Base-by-base conservation (phyloP, 2,113 vertebrate genomes). In the Pluvianellus socialis region DNA sequence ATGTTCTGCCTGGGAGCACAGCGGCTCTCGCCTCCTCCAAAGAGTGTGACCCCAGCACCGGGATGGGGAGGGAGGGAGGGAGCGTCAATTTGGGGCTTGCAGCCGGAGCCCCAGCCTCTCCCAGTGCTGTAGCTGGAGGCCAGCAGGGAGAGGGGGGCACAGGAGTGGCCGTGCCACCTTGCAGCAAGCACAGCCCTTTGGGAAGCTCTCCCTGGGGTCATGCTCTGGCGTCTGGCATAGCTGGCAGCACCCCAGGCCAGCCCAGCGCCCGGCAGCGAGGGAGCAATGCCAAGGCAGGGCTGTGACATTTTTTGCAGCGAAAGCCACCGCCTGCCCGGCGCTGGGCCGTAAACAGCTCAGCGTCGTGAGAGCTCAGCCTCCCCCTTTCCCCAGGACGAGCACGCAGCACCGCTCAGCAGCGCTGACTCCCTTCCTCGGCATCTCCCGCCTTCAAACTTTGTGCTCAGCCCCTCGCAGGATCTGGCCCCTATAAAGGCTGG, bases 151-250 rank as follows among this genome's bases (percentile, higher is more conserved):
- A 11, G 7, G 7, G 42, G 42, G n/a, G 13, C 74, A 56, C 5
- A 0, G 70, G 70, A 32, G 19, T 6, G 8, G 72, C 44, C 0
- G 8, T 33, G 93, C 42, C 12, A 2, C 65, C 73, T 61, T 45
- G 27, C 81, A 62, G 77, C 77, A 19, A 49, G 65, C 50, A 10
- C 56, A 44, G 26, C 68, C 74, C 63, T 49, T 32, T 0, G 1
- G 44, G 53, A 14, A 42, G 47, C 75, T 32, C 22, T 72, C 23
- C 50, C 10, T 3, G 52, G 52, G 88, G 42, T 76, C 65, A 35
- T 2, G 0, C 66, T 24, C 8, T 0, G 3, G 85, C 26, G 3
- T 42, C 61, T 26, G 62, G 49, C 16, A 45, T 0, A 3, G 35
- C 21, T 2, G 59, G 59, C 45, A 56, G 75, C 71, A 42, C 24